Conservation (phyloP, 1,140 invertebrate genomes). For the Phortica variegata region DNA sequence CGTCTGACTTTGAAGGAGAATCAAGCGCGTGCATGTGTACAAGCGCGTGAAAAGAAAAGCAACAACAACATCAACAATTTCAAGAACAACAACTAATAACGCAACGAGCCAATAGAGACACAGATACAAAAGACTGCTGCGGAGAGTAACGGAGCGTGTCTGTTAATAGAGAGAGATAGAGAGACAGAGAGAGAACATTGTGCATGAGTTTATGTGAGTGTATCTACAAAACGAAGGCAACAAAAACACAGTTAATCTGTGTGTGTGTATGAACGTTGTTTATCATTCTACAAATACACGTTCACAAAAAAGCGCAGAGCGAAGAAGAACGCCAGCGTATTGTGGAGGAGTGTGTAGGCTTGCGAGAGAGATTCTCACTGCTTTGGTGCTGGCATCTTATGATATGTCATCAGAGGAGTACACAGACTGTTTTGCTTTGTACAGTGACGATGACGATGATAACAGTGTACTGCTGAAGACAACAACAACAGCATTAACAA, state of each 20-base stretch:
- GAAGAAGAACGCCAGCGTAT: too few species aligned
- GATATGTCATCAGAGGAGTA: slow-evolving; percentile 95
- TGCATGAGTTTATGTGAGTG: background rate
- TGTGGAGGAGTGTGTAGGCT: slow-evolving; percentile 19
- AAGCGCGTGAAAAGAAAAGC: background rate
- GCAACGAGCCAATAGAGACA: slow-evolving; percentile 19
- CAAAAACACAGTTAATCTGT: too few species aligned
- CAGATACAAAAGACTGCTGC: background rate
- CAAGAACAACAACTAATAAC: slow-evolving; percentile 14
- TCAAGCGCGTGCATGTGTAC: slow-evolving; percentile 8
- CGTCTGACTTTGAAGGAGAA: slow-evolving; percentile 21
- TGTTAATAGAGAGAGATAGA: too few species aligned
- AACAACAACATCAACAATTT: background rate
- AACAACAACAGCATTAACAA: slow-evolving; percentile 18
- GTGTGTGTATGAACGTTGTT: too few species aligned
- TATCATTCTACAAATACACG: too few species aligned
- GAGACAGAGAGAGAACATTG: too few species aligned
- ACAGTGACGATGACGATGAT: slow-evolving; percentile 63
- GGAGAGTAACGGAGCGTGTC: too few species aligned
- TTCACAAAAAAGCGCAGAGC: too few species aligned
- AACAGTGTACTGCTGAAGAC: slow-evolving; percentile 84
- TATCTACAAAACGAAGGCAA: slow-evolving; percentile 5
- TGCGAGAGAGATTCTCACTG: slow-evolving; percentile 10
- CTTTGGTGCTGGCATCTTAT: slow-evolving; percentile 66
- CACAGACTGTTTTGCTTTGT: slow-evolving; percentile 82